Percentiles rank a stretch among this genome's conserved stretches.
These are phyloP conservation scores for Drosophila sturtevanti DNA, from an alignment of 1,140 invertebrate species.

Conservation along the genomic window DNA sequence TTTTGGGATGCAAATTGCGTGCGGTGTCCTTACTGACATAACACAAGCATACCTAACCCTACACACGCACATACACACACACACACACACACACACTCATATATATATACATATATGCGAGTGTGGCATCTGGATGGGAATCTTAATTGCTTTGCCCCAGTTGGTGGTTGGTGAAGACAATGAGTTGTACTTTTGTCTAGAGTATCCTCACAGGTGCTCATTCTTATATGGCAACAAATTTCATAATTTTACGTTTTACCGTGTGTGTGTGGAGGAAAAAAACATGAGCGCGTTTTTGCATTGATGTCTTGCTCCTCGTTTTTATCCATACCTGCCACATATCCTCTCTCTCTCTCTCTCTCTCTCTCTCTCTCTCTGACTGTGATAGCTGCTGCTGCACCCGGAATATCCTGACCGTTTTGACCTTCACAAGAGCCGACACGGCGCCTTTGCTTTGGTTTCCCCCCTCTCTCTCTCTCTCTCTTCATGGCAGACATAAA, in stretches of 20 bases:
- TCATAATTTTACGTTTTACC: background rate
- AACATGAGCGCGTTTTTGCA: background rate
- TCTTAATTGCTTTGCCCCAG: slow-evolving; percentile 54
- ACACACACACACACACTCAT: background rate
- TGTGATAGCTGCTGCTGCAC: background rate
- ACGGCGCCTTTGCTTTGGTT: slow-evolving; percentile 10
- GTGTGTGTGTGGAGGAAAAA: background rate
- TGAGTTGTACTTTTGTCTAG: slow-evolving; percentile 21
- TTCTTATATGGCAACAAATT: background rate
- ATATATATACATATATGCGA: background rate
- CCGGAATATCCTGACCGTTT: slow-evolving; percentile 40
- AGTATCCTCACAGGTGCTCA: background rate
- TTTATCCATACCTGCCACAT: too few relatives aligned
- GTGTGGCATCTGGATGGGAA: slow-evolving; percentile 34
- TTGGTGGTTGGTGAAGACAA: slow-evolving; percentile 25
- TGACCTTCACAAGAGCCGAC: slow-evolving; percentile 46
- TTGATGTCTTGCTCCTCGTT: background rate
- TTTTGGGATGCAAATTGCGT: slow-evolving; percentile 56
- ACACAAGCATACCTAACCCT: slow-evolving; percentile 5
- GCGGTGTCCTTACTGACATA: slow-evolving; percentile 24
- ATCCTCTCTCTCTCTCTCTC: background rate
- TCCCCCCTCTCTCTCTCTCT: slow-evolving; percentile 11
- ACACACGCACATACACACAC: background rate
- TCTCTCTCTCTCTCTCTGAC: background rate
- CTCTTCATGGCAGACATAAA: slow-evolving; percentile 47